These are phyloP conservation scores for Habropoda laboriosa DNA, from an alignment of 1,140 invertebrate genomes.

Conservation along the genomic window DNA sequence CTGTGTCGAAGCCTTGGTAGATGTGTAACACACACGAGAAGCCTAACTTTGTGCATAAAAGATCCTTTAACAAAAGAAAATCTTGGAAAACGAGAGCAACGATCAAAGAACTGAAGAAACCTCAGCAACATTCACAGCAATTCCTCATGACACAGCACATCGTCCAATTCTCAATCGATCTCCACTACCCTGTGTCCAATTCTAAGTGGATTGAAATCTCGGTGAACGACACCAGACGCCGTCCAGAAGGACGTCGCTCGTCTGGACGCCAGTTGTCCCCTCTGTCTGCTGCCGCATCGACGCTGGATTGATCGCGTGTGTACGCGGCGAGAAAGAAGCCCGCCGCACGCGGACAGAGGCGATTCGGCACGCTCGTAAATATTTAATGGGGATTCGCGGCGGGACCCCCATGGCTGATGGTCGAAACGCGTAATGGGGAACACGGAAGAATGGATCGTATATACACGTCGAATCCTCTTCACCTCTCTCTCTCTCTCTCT, in stretches of 20 bases:
- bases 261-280: constrained; percentile 28
- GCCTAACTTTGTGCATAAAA: no score
- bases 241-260: constrained; percentile 8
- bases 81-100: no score
- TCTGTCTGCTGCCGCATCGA: constrained; percentile 21
- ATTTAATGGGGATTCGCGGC: constrained; percentile 56
- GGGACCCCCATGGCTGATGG: constrained; percentile 20
- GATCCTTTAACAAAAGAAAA: no score
- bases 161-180: no score
- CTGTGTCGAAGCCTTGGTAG: no score
- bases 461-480: neutral
- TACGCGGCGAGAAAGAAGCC: neutral
- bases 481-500: no score
- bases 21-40: no score
- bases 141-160: no score
- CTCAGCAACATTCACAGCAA: no score
- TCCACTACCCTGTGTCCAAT: no score
- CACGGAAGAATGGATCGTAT: constrained; percentile 17
- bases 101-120: no score
- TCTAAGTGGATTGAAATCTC: constrained; percentile 24
- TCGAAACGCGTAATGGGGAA: constrained; percentile 25
- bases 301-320: constrained; percentile 18
- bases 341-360: neutral
- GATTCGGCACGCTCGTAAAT: constrained; percentile 56
- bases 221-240: constrained; percentile 6